phyloP scores from a whole-genome alignment of 2,797 vertebrate genomes.

The Salarias fasciatus region DNA sequence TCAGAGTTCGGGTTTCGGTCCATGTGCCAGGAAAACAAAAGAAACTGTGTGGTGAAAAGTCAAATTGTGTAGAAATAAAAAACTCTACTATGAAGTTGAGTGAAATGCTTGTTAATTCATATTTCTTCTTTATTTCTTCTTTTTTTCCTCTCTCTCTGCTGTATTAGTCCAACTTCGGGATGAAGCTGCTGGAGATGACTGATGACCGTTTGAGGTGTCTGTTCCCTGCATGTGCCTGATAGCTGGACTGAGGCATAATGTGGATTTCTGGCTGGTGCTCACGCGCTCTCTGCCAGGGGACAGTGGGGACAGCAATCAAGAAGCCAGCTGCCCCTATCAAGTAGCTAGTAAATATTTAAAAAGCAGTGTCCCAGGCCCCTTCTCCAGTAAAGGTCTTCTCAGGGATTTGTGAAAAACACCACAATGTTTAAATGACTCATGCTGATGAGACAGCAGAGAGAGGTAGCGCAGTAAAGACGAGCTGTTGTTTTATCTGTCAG shows the following conservation, averaged over 20 bases:
- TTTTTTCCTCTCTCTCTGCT: slow-evolving; percentile 4
- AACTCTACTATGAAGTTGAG: no score
- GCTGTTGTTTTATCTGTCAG: slow-evolving; percentile 57
- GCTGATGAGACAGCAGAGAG: slow-evolving; percentile 37
- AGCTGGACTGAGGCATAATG: slow-evolving; percentile 31
- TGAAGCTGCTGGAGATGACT: slow-evolving; percentile 36
- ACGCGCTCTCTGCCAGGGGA: slow-evolving; percentile 50
- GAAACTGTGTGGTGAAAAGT: no score
- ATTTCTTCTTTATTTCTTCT: background rate
- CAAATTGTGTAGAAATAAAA: no score
- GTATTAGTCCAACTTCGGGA: slow-evolving; percentile 30
- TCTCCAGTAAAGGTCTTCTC: slow-evolving; percentile 76
- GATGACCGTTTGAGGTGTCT: slow-evolving; percentile 53
- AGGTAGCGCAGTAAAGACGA: slow-evolving; percentile 21
- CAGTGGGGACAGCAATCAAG: slow-evolving; percentile 61
- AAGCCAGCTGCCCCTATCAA: slow-evolving; percentile 74
- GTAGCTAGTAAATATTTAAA: slow-evolving; percentile 85
- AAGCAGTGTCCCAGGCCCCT: slow-evolving; percentile 62
- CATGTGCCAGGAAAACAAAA: background rate
- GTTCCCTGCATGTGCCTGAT: slow-evolving; percentile 29
- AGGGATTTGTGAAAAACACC: slow-evolving; percentile 72
- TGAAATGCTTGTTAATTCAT: background rate
- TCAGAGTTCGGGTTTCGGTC: slow-evolving; percentile 47
- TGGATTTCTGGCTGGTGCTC: slow-evolving; percentile 38
- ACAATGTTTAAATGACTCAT: slow-evolving; percentile 64